These are phyloP conservation scores for Campylomormyrus numenius DNA, from an alignment of 2,113 vertebrate species.

Conservation along the genomic window DNA sequence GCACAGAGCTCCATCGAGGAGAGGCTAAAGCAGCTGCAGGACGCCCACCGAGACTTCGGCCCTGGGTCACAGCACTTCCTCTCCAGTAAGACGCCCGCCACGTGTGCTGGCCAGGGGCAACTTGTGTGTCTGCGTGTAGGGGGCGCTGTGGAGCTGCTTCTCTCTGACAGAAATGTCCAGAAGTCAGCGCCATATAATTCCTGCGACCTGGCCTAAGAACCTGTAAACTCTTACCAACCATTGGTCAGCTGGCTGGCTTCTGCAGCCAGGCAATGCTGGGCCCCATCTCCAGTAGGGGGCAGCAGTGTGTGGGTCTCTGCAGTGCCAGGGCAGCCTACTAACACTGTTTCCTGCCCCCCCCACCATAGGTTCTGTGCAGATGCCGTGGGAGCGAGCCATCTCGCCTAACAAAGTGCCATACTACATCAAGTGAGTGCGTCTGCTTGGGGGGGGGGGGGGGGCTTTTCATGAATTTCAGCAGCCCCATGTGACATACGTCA, in stretches of 20 bases:
- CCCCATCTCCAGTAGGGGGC: not conserved
- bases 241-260: not conserved
- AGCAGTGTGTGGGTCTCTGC: not conserved
- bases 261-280: not conserved
- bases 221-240: not conserved
- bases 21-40: slow-evolving; percentile 92
- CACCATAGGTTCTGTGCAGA: slow-evolving; percentile 85
- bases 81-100: slow-evolving; percentile 70
- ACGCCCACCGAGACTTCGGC: slow-evolving; percentile 93
- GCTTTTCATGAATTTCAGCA: not conserved
- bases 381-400: slow-evolving; percentile 95
- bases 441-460: not conserved
- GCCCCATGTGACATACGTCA: not conserved
- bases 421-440: slow-evolving; percentile 91
- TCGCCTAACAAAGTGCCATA: slow-evolving; percentile 98
- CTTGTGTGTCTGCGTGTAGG: not conserved
- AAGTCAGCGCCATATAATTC: not conserved
- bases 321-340: not conserved
- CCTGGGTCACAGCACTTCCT: slow-evolving; percentile 97
- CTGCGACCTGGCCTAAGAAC: not conserved
- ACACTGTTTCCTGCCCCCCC: not conserved
- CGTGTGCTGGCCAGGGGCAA: slow-evolving; percentile 7
- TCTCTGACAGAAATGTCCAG: not conserved
- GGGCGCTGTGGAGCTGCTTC: not conserved
- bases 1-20: slow-evolving; percentile 79